Evolutionary conservation across 2,113 vertebrate species (phyloP).

Genomic region (Eudyptes chrysolophus): DNA sequence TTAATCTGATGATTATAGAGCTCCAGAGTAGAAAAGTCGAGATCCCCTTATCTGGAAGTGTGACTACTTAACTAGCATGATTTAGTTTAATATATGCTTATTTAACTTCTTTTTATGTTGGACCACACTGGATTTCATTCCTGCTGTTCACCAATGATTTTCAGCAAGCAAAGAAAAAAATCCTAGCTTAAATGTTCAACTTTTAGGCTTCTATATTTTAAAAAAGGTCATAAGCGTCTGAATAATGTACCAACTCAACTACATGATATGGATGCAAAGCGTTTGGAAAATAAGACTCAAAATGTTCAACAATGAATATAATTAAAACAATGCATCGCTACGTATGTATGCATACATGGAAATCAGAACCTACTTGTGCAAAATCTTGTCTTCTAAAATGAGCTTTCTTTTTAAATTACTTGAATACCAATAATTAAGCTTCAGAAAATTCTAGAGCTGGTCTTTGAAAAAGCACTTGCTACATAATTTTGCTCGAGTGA

Average conservation of each 20-base stretch:
- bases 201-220: background rate
- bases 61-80: background rate
- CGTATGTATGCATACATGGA: fast-evolving
- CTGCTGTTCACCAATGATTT: background rate
- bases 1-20: background rate
- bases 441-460: background rate
- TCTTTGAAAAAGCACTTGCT: background rate
- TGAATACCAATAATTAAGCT: background rate
- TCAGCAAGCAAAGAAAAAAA: background rate
- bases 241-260: background rate
- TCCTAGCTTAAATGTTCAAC: background rate
- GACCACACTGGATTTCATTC: background rate
- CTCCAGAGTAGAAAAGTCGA: background rate
- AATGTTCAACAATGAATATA: background rate
- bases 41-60: background rate
- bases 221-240: background rate
- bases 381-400: background rate
- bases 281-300: background rate
- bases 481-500: background rate
- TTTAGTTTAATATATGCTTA: background rate
- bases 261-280: background rate
- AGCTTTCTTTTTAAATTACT: background rate
- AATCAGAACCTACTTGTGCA: background rate
- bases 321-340: background rate
- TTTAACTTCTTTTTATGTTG: background rate